phyloP scores from a whole-genome alignment of 2,888 invertebrate genomes.

The Linyphia triangularis region DNA sequence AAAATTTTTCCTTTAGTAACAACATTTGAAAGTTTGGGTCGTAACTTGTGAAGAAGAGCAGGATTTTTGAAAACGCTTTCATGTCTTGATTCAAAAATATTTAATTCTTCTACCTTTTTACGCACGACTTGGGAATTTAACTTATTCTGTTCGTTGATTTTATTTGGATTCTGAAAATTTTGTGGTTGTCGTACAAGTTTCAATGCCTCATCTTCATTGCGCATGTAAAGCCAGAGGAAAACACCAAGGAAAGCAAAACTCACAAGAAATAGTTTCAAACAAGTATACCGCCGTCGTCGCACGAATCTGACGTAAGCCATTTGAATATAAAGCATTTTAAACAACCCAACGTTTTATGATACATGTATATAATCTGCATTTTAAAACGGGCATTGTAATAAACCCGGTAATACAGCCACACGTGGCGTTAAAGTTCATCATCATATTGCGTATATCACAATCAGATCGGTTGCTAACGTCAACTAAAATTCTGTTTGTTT shows the following conservation, averaged over 20 bases:
- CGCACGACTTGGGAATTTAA: not conserved
- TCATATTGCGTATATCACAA: not conserved
- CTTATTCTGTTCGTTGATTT: not conserved
- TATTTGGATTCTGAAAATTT: not conserved
- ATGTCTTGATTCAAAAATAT: conserved; percentile 16
- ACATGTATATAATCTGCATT: not conserved
- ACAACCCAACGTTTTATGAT: conserved; percentile 13
- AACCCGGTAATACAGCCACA: conserved; percentile 53
- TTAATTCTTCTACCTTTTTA: conserved; percentile 8
- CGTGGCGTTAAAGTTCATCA: conserved; percentile 43
- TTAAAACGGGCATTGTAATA: not conserved
- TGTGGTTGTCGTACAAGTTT: not conserved
- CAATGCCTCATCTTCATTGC: not conserved
- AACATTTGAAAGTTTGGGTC: conserved; percentile 14
- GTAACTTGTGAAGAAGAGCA: conserved; percentile 58
- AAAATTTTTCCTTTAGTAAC: not conserved
- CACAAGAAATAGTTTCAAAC: conserved; percentile 55
- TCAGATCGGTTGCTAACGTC: conserved; percentile 60
- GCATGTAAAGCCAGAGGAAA: conserved; percentile 64
- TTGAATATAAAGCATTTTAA: not conserved
- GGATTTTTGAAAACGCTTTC: conserved; percentile 44
- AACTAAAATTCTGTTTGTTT: conserved; percentile 49
- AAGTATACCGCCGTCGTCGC: conserved; percentile 42
- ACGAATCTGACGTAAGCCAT: conserved; percentile 56
- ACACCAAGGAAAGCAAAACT: conserved; percentile 46